A percentile compares a stretch with the other conserved stretches of the same genome.
Conservation (phyloP, 1,140 invertebrate genomes). For the Acyrthosiphon pisum region DNA sequence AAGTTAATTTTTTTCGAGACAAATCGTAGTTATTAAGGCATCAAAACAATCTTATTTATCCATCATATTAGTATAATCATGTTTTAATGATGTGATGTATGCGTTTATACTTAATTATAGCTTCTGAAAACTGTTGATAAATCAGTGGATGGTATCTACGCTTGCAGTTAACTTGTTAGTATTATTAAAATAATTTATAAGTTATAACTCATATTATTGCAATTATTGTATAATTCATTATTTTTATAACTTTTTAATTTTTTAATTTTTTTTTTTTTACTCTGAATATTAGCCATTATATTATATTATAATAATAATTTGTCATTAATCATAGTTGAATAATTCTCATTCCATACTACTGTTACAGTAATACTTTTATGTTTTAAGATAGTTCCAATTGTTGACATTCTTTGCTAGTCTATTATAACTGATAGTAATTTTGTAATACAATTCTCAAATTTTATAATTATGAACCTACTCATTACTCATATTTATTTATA, state of each 20-base stretch:
- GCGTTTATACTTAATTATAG: neutral
- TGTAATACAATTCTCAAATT: neutral
- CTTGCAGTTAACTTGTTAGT: neutral
- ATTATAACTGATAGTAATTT: neutral
- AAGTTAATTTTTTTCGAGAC: neutral
- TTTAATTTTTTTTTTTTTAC: neutral
- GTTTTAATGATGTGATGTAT: neutral
- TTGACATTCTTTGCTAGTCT: constrained; percentile 25
- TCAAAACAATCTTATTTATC: neutral
- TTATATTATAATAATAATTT: neutral
- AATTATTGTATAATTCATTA: neutral
- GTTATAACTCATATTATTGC: neutral
- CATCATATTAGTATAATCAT: neutral
- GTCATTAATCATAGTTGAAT: neutral
- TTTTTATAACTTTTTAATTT: neutral
- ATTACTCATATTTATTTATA: neutral
- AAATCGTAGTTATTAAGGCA: neutral
- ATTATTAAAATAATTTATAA: neutral
- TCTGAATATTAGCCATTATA: neutral
- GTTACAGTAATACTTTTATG: neutral
- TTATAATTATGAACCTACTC: neutral
- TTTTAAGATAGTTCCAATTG: neutral
- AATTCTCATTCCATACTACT: neutral
- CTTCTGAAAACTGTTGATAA: neutral
- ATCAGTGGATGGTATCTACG: neutral